Evolutionary conservation across 2,888 invertebrate genomes (phyloP).

Genomic region (Saturnia pavonia): DNA sequence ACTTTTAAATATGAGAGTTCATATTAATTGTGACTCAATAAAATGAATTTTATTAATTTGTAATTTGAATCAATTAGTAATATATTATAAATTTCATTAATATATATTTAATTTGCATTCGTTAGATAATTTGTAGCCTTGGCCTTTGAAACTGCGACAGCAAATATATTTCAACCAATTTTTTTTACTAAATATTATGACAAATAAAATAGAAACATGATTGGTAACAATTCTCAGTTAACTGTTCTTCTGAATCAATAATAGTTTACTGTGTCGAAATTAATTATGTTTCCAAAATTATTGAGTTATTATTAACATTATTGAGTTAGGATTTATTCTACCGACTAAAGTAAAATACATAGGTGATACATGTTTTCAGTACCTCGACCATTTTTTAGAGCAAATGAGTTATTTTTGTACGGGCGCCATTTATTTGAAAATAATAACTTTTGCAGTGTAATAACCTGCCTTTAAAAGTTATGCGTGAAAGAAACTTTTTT

Average conservation of each 20-base stretch:
- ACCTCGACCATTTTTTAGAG: no score
- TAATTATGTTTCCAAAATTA: no score
- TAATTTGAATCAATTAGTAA: constrained; percentile 5
- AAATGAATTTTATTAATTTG: background rate
- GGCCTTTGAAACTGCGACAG: background rate
- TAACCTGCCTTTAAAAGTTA: no score
- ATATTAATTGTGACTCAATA: background rate
- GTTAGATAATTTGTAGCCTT: background rate
- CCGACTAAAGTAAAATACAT: no score
- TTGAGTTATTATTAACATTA: no score
- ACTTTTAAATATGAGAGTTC: background rate
- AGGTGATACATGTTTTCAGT: no score
- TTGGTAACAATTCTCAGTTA: background rate
- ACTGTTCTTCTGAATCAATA: no score
- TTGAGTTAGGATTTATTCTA: no score
- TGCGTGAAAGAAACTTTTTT: background rate
- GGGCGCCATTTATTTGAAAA: no score
- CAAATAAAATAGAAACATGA: background rate
- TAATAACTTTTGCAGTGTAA: no score
- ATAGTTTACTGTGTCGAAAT: no score
- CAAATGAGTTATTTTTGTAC: no score
- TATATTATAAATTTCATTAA: constrained; percentile 4
- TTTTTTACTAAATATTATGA: background rate
- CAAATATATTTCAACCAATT: background rate
- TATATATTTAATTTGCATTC: background rate